Evolutionary conservation across 2,113 vertebrate genomes (phyloP), one percentile per base, ranked within the genome.

Genomic region (Actenoides hombroni): DNA sequence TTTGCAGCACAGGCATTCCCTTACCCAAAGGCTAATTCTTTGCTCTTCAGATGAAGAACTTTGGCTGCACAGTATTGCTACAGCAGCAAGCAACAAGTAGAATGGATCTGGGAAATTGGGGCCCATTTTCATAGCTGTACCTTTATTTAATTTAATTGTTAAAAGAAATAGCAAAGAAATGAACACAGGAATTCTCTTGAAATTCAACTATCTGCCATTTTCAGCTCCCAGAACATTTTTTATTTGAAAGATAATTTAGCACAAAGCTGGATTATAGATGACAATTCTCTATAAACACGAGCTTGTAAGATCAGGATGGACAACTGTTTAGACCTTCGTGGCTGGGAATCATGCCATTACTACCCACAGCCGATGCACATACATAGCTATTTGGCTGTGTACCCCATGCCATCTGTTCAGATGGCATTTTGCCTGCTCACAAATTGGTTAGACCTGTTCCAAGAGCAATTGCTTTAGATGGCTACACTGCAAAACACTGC

Each of bases 341-440:
- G 97, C 98, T 98, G 98, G 98, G 98, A 98, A 98, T 90, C 67
- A 42, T 97, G 98, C 98, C 98, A 98, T 97, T 96, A 85, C 88
- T 98, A 97, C 97, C 97, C 98, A 98, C 97, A 98, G 97, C 97
- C 93, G 83, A 98, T 97, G 98, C 96, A 97, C 98, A 97, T 98
- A 97, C 98, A 96, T 98, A 97, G 97, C 96, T 98, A 70, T 97
- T 98, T 98, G 98, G 98, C 98, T 97, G 95, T 96, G 96, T 98
- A 97, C 92, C 94, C 96, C 75, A 9, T 96, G 80, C 98, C 98
- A 98, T 98, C 98, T 98, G 98, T 67, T 95, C 91, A 86, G 46
- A 97, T 98, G 98, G 98, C 98, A 74, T 78, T 73, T 42, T 97
- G 97, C 98, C 98, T 93, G 48, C 94, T 97, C 97, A 94, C 97